Evolutionary conservation across 2,888 invertebrate genomes (phyloP), one percentile per base, ranked within the genome.

Genomic region (Neelides folsomi): DNA sequence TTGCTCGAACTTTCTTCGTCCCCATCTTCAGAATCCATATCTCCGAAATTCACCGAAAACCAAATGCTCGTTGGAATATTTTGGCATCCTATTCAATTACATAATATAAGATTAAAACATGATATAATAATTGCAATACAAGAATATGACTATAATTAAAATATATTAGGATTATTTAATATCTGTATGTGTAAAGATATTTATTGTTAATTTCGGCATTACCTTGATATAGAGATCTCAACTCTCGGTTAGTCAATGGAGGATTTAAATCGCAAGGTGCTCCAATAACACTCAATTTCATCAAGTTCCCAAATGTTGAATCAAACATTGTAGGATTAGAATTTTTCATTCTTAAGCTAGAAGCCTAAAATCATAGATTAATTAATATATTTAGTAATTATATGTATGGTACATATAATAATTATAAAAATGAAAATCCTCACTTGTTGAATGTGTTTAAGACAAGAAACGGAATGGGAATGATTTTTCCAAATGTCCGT

Each of bases 51-150:
- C 2, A 57, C 52, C 4, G 62, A 62, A 49, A 64, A 64, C 73
- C 73, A 73, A 18, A 72, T 65, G 6, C 70, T 70, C 1, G 73
- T 72, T 1, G 74, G 73, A 1, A 74, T 66, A 57, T 72, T 72
- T 62, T 74, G 74, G 56, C 75, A 75, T 1, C 73, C 73, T 59
- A 52, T 41, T n/a, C n/a, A n/a, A n/a, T n/a, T n/a, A n/a, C n/a
- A n/a, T n/a, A n/a, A 50, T 35, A 54, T 27, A 52, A 52, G n/a
- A n/a, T n/a, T n/a, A n/a, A n/a, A n/a, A n/a, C n/a, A n/a, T n/a
- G n/a, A n/a, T n/a, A n/a, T n/a, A n/a, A n/a, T n/a, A n/a, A n/a
- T n/a, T n/a, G n/a, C n/a, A n/a, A n/a, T n/a, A n/a, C n/a, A n/a
- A n/a, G n/a, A n/a, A n/a, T n/a, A n/a, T n/a, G n/a, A n/a, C n/a